Evolutionary conservation across 1,140 invertebrate species (phyloP), one percentile per base, ranked within the genome.

Genomic region (Eurosta solidaginis): DNA sequence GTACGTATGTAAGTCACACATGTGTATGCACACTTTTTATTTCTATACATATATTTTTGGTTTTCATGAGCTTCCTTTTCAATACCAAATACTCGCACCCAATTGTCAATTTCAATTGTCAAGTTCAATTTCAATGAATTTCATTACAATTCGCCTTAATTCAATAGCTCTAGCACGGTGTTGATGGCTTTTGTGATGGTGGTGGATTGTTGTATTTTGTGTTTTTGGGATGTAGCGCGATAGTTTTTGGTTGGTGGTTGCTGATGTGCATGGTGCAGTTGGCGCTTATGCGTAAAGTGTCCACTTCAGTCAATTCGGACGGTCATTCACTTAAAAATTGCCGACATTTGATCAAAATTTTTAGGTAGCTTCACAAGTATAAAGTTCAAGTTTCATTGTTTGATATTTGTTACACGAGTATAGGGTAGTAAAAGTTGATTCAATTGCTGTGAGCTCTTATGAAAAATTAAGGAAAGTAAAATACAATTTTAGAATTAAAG

Each of bases 71-170:
- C 27, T 20, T 40, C 3, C 17, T 40, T 40, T 40, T 68, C n/a
- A 40, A 22, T 42, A 40, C 7, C 33, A 63, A 63, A 63, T 63
- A 17, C 33, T 36, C 54, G 12, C 33, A 63, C 29, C 29, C 33
- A 63, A 63, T 63, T 63, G 54, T 63, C 54, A 63, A 63, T 63
- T 63, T 63, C 59, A 63, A 63, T 63, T 68, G 59, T 68, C 59
- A 68, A 68, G 59, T 68, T 68, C 59, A 68, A 68, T 68, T 68
- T 68, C 59, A 68, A 68, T 68, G 59, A 40, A 68, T 68, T 68
- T 68, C 33, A 68, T 68, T 68, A 40, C 27, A 20, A 10, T 36
- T 14, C n/a, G 5, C 59, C 22, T 36, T 68, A 36, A 42, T 22
- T 20, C 9, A 9, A 63, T n/a, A n/a, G 5, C 14, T 7, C 3